Evolutionary conservation across 2,888 invertebrate genomes (phyloP), one percentile per base, ranked within the genome.

Genomic region (Cabera pusaria): DNA sequence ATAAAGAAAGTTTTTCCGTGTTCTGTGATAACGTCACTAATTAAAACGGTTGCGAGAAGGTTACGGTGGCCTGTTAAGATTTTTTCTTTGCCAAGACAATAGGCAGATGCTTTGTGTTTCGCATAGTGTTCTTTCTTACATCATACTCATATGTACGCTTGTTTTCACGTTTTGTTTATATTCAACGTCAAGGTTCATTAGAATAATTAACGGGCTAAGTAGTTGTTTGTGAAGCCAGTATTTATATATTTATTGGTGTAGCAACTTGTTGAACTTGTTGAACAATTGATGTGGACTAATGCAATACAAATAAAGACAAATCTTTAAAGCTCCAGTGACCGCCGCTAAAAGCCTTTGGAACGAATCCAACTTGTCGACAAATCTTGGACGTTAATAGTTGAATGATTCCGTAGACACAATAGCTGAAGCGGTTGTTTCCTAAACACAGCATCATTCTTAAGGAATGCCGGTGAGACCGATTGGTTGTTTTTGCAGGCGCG

Each of bases 401-500:
- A 19, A 9, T n/a, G 25, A 34, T 37, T 19, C 29, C 2, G 20
- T 20, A 24, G 23, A 47, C 19, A 40, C 37, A 41, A 36, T 37
- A 40, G 23, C 22, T 32, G 34, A 29, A 39, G 28, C 44, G 36
- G 36, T 46, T 60, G 48, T 64, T 59, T 59, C 59, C 60, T 49
- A 71, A 63, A 59, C 60, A 62, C 51, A 38, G 47, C 66, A 70
- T 77, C 71, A 75, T 69, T 65, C 59, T 68, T 41, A 56, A 58
- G 63, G 74, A 72, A 80, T 78, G 78, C 56, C 62, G 48, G 50
- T 58, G 58, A 57, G 52, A 60, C 56, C 61, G 64, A 72, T 72
- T 72, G 67, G 73, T 72, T 59, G 72, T 74, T 84, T 82, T 81
- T 76, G 78, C 70, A 50, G 60, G 67, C 75, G 72, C 73, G 72